Evolutionary conservation across 2,888 invertebrate species (phyloP).

Genomic region (Ellobium chinense): DNA sequence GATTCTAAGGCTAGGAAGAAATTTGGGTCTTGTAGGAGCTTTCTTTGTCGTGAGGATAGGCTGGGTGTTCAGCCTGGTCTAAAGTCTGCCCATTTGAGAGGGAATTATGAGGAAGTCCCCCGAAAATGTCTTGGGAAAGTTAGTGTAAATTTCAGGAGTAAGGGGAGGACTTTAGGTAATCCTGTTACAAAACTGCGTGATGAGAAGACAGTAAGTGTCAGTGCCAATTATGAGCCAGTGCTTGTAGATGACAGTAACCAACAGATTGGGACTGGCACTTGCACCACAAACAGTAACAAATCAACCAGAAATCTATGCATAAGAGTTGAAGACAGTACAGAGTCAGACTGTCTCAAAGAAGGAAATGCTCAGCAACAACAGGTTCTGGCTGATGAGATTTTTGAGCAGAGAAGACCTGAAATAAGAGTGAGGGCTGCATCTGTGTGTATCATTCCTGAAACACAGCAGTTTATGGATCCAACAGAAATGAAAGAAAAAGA

Average conservation of each 20-base stretch:
- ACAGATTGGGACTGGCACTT: no score
- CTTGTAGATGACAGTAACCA: no score
- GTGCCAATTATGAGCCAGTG: no score
- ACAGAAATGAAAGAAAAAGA: neutral
- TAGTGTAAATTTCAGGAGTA: constrained; percentile 39
- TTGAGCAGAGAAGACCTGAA: neutral
- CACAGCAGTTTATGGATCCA: neutral
- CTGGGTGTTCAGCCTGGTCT: constrained; percentile 58
- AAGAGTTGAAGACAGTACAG: no score
- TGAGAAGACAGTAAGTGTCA: no score
- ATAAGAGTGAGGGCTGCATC: neutral
- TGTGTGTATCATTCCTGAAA: constrained; percentile 12
- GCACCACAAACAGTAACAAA: no score
- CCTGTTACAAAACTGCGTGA: no score
- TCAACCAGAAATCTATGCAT: no score
- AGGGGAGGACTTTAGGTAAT: no score
- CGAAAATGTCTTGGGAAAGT: constrained; percentile 32
- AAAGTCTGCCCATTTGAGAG: constrained; percentile 48
- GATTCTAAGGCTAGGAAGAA: neutral
- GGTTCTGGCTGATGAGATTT: no score
- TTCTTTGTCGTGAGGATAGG: constrained; percentile 53
- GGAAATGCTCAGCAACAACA: no score
- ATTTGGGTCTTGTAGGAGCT: constrained; percentile 58
- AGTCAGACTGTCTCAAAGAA: no score
- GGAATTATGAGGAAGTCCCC: constrained; percentile 25